These are phyloP conservation scores for Aythya baeri DNA, from an alignment of 2,113 vertebrate species.

Conservation along the genomic window DNA sequence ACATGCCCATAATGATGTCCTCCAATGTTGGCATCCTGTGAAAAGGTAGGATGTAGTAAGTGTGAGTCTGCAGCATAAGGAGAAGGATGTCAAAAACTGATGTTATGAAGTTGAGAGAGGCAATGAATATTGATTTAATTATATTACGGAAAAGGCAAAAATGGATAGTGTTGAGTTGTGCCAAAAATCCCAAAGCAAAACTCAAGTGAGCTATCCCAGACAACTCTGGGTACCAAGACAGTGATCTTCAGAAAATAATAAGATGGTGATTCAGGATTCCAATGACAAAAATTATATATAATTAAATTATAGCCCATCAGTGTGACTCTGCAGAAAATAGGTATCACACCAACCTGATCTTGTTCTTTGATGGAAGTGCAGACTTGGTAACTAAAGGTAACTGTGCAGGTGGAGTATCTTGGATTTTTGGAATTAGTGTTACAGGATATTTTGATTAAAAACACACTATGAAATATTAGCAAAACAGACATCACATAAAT, in stretches of 20 bases:
- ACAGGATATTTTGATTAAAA: background rate
- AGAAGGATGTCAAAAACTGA: background rate
- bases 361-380: background rate
- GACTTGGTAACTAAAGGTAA: background rate
- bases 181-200: background rate
- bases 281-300: background rate
- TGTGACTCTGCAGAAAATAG: background rate
- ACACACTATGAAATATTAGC: background rate
- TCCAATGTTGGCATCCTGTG: background rate
- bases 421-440: background rate
- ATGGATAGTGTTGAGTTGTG: background rate
- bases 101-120: background rate
- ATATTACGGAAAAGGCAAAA: background rate
- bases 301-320: slow-evolving; percentile 10
- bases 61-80: background rate
- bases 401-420: background rate
- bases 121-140: background rate
- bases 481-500: background rate
- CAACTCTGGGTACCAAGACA: background rate
- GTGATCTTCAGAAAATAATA: background rate
- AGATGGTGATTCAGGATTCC: background rate
- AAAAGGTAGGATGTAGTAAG: background rate
- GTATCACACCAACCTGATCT: background rate
- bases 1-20: background rate
- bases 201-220: background rate